Evolutionary conservation across 2,797 vertebrate genomes (phyloP), one percentile per base, ranked within the genome.

Genomic region (Gymnodraco acuticeps): DNA sequence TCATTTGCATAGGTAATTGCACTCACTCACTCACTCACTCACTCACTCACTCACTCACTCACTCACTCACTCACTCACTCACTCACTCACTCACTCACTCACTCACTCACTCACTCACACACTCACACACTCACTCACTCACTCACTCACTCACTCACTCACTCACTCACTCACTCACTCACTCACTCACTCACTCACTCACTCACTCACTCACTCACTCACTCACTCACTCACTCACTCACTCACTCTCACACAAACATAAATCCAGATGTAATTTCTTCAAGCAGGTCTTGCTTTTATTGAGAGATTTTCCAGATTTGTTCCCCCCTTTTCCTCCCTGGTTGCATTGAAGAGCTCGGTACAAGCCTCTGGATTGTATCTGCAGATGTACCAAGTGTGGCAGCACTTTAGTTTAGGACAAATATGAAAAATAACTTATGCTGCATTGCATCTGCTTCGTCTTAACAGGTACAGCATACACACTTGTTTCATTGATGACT

Each of bases 211-310:
- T 50, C 58, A 19, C 27, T 11, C 31, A 52, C 33, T 41, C 38
- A 42, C 47, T 19, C 52, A 60, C 19, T 50, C 58, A 19, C 27
- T 11, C 31, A 52, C 33, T 41, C 23, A 51, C 11, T 50, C 58
- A 19, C 27, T 11, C 20, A 52, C 27, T 41, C 38, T 38, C 47
- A 27, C 52, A 60, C 19, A n/a, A 12, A 73, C 73, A 27, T 33
- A 70, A 45, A 65, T 58, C 73, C 62, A 56, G 47, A 66, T 11
- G 53, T 46, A 56, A 52, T 31, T n/a, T 79, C 42, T 70, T 38
- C 60, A 41, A 19, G 52, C 54, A 63, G 75, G 67, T 77, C 75
- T 69, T 66, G 42, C 77, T 86, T 87, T 84, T 65, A 83, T 65
- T 67, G 54, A 47, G 20, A 64, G 78, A 82, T 78, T 85, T 70